Percentiles rank a stretch among this genome's conserved stretches.
phyloP scores from a whole-genome alignment of 2,797 vertebrate genomes.

The Pterois miles region DNA sequence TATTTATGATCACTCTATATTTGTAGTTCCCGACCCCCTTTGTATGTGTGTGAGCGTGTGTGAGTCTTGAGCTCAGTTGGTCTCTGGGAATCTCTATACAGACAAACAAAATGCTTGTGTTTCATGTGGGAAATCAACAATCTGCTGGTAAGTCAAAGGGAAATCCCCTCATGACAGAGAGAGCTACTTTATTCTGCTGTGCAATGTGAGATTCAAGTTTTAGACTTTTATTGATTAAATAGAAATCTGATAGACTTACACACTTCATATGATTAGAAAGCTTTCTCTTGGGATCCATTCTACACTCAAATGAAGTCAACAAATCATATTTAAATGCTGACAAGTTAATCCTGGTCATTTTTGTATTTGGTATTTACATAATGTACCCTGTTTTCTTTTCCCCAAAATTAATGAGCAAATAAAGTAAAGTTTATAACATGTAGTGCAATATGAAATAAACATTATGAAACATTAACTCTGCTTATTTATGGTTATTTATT shows the following conservation, averaged over 20 bases:
- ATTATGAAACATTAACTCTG: background rate
- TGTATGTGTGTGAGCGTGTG: constrained; percentile 50
- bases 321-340: background rate
- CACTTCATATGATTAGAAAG: background rate
- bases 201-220: background rate
- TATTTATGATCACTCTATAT: constrained; percentile 75
- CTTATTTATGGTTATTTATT: too few relatives aligned
- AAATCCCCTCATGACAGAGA: constrained; percentile 38
- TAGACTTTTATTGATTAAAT: background rate
- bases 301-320: background rate
- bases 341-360: background rate
- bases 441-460: background rate
- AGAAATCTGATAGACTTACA: background rate
- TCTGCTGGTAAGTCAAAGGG: constrained; percentile 44
- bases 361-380: background rate
- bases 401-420: background rate
- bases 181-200: background rate
- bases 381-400: background rate
- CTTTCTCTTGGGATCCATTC: background rate
- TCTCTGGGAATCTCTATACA: constrained; percentile 75
- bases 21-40: constrained; percentile 65
- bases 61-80: constrained; percentile 39
- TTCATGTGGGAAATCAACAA: constrained; percentile 62
- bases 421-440: background rate
- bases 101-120: constrained; percentile 51